These are phyloP conservation scores for Neosilurus hyrtlii DNA, from an alignment of 2,797 vertebrate genomes.

Conservation along the genomic window DNA sequence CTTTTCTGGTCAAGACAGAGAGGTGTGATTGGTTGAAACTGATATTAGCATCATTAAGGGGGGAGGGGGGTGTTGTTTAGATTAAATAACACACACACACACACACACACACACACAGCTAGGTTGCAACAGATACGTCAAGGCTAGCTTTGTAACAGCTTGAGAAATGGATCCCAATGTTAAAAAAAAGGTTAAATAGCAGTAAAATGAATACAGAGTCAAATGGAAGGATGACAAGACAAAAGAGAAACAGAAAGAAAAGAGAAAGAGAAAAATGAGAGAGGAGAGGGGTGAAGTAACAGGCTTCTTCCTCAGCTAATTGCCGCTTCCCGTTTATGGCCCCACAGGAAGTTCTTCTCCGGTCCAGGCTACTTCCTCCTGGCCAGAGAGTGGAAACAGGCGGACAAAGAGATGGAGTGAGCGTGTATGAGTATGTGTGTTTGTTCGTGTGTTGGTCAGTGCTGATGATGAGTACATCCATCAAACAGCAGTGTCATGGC, in stretches of 20 bases:
- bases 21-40: constrained; percentile 5
- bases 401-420: neutral
- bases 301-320: constrained; percentile 56
- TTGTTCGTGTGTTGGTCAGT: neutral
- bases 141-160: neutral
- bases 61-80: too few species aligned
- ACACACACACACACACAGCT: neutral
- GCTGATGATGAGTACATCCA: constrained; percentile 9
- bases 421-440: neutral
- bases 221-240: neutral
- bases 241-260: constrained; percentile 16
- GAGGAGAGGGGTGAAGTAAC: constrained; percentile 7
- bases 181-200: neutral
- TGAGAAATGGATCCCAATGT: neutral
- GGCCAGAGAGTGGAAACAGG: constrained; percentile 42
- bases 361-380: constrained; percentile 68
- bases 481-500: neutral
- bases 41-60: constrained; percentile 1
- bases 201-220: neutral
- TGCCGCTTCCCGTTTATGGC: constrained; percentile 68
- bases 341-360: constrained; percentile 72
- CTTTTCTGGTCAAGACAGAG: neutral
- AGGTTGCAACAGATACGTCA: neutral
- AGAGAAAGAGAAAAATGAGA: constrained; percentile 14
- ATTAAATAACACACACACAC: neutral